These are phyloP conservation scores for Hylaeus anthracinus DNA, from an alignment of 1,140 invertebrate species.

Conservation along the genomic window DNA sequence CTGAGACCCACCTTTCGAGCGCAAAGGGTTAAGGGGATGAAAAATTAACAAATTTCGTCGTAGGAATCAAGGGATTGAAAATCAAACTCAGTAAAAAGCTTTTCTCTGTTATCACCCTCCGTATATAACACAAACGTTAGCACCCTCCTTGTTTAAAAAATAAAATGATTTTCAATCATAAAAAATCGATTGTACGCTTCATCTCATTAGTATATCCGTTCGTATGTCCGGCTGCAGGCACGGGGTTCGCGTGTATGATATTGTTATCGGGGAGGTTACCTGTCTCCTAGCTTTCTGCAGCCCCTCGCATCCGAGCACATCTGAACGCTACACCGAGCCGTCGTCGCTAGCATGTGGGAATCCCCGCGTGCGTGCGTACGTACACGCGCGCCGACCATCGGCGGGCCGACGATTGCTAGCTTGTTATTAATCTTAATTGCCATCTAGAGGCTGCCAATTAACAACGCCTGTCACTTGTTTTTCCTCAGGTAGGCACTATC, in stretches of 20 bases:
- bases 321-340: neutral
- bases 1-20: too few species aligned
- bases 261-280: slow-evolving; percentile 33
- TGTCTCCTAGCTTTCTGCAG: slow-evolving; percentile 20
- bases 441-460: slow-evolving; percentile 77
- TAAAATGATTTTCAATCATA: too few species aligned
- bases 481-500: slow-evolving; percentile 49
- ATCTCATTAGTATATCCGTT: slow-evolving; percentile 46
- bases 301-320: neutral
- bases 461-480: slow-evolving; percentile 76
- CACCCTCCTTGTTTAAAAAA: neutral
- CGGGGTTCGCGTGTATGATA: slow-evolving; percentile 24
- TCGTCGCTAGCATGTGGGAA: neutral
- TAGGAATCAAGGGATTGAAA: too few species aligned
- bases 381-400: slow-evolving; percentile 14
- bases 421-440: slow-evolving; percentile 79
- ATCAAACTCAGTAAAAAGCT: too few species aligned
- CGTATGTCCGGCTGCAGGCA: neutral
- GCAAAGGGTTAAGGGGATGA: too few species aligned
- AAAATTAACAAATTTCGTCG: too few species aligned
- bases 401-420: slow-evolving; percentile 62
- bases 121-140: too few species aligned
- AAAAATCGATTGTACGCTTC: slow-evolving; percentile 27
- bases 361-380: neutral
- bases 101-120: too few species aligned